Evolutionary conservation across 2,113 vertebrate species (phyloP).

Genomic region (Caracal caracal): DNA sequence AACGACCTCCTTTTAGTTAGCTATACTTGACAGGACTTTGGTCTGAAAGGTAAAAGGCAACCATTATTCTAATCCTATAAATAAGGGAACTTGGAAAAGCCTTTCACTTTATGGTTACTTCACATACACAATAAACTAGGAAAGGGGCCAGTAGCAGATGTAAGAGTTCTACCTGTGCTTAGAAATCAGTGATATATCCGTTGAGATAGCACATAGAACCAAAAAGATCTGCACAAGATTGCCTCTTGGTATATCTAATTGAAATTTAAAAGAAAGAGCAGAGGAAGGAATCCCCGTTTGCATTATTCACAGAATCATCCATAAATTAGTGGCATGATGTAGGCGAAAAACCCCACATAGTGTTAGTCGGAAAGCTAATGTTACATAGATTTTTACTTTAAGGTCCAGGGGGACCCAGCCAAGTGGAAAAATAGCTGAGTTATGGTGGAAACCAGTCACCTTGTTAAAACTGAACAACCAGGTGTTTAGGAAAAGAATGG

Average conservation of each 20-base stretch:
- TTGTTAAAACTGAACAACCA: conserved; percentile 64
- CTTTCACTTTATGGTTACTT: conserved; percentile 23
- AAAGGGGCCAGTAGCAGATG: conserved; percentile 1
- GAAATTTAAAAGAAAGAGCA: neutral
- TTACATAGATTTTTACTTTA: conserved; percentile 59
- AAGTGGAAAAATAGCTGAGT: conserved; percentile 73
- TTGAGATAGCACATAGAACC: neutral
- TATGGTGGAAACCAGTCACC: conserved; percentile 79
- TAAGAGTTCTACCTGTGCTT: neutral
- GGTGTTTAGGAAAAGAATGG: conserved; percentile 82
- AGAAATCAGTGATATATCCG: neutral
- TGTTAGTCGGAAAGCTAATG: conserved; percentile 29
- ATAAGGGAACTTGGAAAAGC: conserved; percentile 39
- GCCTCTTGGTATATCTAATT: neutral
- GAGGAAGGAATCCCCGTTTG: neutral
- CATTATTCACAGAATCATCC: neutral
- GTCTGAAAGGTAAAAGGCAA: conserved; percentile 55
- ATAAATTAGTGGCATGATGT: conserved; percentile 17
- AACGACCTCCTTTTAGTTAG: neutral
- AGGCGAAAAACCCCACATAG: neutral
- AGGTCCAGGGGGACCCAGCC: conserved; percentile 50
- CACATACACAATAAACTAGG: conserved; percentile 12
- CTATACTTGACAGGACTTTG: conserved; percentile 17
- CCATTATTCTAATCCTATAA: conserved; percentile 48
- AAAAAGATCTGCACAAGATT: neutral